Evolutionary conservation across 2,113 vertebrate genomes (phyloP).

Genomic region (Neoarius graeffei): DNA sequence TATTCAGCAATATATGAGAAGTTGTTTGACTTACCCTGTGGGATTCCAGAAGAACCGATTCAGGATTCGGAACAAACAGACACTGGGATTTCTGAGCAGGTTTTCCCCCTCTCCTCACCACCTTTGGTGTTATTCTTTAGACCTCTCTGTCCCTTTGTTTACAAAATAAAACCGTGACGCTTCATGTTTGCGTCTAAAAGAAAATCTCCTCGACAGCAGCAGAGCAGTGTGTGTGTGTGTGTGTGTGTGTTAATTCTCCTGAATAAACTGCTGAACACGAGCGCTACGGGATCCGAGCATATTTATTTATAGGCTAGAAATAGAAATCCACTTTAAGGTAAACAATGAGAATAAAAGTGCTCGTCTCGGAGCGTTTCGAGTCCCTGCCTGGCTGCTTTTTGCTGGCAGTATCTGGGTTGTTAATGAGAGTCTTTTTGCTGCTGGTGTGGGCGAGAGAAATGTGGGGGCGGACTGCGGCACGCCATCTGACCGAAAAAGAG

Average conservation of each 20-base stretch:
- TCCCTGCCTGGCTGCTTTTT: constrained; percentile 58
- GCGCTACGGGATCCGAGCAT: constrained; percentile 3
- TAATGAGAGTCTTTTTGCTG: constrained; percentile 77
- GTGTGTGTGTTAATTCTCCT: background rate
- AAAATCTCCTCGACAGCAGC: no score
- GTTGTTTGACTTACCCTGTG: constrained; percentile 29
- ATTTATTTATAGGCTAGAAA: background rate
- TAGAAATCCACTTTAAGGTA: constrained; percentile 15
- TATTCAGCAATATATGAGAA: background rate
- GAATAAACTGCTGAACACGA: background rate
- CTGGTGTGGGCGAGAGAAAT: constrained; percentile 80
- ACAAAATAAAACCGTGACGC: background rate
- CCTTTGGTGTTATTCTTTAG: background rate
- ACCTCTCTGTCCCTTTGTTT: background rate
- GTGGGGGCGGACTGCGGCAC: constrained; percentile 81
- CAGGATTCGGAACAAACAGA: constrained; percentile 26
- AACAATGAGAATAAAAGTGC: constrained; percentile 8
- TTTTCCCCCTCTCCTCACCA: background rate
- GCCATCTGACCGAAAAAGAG: constrained; percentile 84
- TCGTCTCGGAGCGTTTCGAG: constrained; percentile 6
- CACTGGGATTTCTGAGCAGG: background rate
- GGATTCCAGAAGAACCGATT: constrained; percentile 23
- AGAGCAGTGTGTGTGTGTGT: no score
- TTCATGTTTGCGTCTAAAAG: background rate
- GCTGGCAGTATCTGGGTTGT: constrained; percentile 76